A percentile compares a stretch with the other conserved stretches of the same genome.
Evolutionary conservation across 2,797 vertebrate genomes (phyloP).

Genomic region (Miichthys miiuy): DNA sequence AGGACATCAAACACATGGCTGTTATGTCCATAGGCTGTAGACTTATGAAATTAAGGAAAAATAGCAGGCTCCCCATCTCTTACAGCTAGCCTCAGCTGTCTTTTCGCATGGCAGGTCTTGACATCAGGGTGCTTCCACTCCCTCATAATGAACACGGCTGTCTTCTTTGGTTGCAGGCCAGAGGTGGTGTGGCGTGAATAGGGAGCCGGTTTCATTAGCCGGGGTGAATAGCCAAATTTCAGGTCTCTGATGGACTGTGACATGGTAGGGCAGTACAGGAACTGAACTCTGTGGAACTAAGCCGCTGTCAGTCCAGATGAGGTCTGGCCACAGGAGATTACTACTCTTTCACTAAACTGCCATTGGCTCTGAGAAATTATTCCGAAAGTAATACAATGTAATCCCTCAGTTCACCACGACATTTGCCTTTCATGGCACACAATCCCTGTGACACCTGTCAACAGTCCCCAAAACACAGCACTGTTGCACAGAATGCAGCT

Average conservation of each 20-base stretch:
- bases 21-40: constrained; percentile 64
- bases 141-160: constrained; percentile 78
- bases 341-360: constrained; percentile 65
- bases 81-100: constrained; percentile 66
- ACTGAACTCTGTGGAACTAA: constrained; percentile 79
- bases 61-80: constrained; percentile 64
- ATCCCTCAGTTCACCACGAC: constrained; percentile 71
- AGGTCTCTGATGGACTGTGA: constrained; percentile 82
- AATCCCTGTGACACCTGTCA: constrained; percentile 76
- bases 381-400: constrained; percentile 79
- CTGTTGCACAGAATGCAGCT: constrained; percentile 35
- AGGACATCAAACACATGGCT: constrained; percentile 75
- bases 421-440: constrained; percentile 68
- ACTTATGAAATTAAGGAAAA: constrained; percentile 77
- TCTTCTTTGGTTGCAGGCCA: constrained; percentile 65
- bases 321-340: constrained; percentile 78
- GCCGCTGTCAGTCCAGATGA: constrained; percentile 81
- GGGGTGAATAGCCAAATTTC: constrained; percentile 82
- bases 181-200: constrained; percentile 63
- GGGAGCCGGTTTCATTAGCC: constrained; percentile 79
- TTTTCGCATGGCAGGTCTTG: constrained; percentile 72
- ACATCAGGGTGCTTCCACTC: constrained; percentile 67
- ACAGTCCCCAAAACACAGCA: constrained; percentile 40
- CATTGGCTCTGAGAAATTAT: constrained; percentile 70
- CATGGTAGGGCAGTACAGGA: constrained; percentile 57